These are phyloP conservation scores for Antheraea pernyi DNA, from an alignment of 1,140 invertebrate genomes.

Conservation along the genomic window DNA sequence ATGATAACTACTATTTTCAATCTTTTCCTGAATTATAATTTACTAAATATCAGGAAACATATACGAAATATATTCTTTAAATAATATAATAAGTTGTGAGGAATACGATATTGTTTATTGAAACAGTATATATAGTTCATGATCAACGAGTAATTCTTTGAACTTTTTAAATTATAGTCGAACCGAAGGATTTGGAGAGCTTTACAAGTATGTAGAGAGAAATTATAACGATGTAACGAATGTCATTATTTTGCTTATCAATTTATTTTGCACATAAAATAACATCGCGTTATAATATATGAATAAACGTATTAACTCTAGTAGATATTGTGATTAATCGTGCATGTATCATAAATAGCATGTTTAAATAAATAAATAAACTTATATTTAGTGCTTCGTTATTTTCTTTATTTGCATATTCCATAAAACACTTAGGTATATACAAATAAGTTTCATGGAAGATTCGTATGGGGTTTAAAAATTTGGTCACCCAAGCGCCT, in stretches of 20 bases:
- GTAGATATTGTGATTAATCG: neutral
- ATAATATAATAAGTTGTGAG: no score
- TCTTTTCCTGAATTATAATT: no score
- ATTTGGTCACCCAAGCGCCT: neutral
- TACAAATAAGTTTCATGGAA: no score
- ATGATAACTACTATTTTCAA: no score
- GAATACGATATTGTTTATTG: no score
- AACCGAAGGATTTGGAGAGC: constrained; percentile 87
- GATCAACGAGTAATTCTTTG: neutral
- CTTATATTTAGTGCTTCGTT: neutral
- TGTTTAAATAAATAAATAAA: neutral
- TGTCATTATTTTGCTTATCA: neutral
- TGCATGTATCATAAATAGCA: neutral
- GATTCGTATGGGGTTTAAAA: no score
- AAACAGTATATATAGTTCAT: neutral
- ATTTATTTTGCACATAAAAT: neutral
- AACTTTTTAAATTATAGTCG: constrained; percentile 73
- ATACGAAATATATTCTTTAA: no score
- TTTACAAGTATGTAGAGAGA: constrained; percentile 83
- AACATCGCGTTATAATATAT: neutral
- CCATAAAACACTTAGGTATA: neutral
- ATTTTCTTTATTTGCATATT: neutral
- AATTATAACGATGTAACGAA: constrained; percentile 25
- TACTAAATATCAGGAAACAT: no score
- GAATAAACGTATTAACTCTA: neutral